These are phyloP conservation scores for Lamprotornis superbus DNA, from an alignment of 2,113 vertebrate species.

Conservation along the genomic window DNA sequence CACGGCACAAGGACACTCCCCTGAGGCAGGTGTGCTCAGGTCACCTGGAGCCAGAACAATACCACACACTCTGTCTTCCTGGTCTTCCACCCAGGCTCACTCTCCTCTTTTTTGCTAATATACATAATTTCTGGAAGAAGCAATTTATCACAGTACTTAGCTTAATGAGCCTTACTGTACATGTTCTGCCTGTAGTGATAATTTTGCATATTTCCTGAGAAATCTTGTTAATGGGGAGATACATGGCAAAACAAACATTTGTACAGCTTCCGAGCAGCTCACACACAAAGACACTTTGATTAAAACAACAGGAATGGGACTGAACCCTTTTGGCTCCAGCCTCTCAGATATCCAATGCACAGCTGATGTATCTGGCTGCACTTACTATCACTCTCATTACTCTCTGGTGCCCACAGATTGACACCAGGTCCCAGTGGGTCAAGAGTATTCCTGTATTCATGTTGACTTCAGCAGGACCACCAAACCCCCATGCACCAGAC, in stretches of 20 bases:
- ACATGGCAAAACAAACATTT: slow-evolving; percentile 53
- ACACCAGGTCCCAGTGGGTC: not conserved
- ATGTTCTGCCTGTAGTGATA: slow-evolving; percentile 53
- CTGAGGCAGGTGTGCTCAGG: not conserved
- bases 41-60: not conserved
- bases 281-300: not conserved
- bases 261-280: not conserved
- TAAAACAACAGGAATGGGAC: not conserved
- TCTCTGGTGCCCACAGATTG: accelerated
- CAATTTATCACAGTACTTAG: slow-evolving; percentile 56
- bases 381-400: not conserved
- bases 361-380: not conserved
- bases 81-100: not conserved
- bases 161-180: slow-evolving; percentile 58
- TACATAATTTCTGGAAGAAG: slow-evolving; percentile 40
- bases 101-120: slow-evolving; percentile 6
- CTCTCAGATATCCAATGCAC: accelerated
- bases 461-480: not conserved
- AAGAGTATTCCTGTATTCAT: not conserved
- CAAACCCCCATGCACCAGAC: accelerated
- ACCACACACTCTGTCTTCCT: not conserved
- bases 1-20: not conserved
- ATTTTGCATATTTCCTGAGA: slow-evolving; percentile 56
- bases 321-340: not conserved
- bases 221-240: slow-evolving; percentile 35